Conservation (phyloP, 2,113 vertebrate species). For the Cyanistes caeruleus region DNA sequence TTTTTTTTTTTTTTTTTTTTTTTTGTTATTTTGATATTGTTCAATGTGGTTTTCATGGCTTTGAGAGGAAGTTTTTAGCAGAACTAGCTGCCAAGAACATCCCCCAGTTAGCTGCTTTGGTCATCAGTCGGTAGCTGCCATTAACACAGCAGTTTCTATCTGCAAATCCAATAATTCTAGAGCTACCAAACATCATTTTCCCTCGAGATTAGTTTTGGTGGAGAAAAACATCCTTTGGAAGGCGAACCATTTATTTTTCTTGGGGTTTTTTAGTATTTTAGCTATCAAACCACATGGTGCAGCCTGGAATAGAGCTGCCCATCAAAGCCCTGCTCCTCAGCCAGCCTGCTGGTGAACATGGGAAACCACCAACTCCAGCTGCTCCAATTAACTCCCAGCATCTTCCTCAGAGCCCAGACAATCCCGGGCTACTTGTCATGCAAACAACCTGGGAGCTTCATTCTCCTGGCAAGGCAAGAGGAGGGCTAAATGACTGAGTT, state of each 20-base stretch:
- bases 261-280: neutral
- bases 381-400: constrained; percentile 73
- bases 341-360: constrained; percentile 66
- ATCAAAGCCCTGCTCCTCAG: constrained; percentile 45
- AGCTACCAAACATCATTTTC: constrained; percentile 14
- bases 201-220: neutral
- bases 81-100: constrained; percentile 5
- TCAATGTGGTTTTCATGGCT: neutral
- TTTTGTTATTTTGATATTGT: neutral
- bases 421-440: constrained; percentile 80
- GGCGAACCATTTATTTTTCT: neutral
- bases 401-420: constrained; percentile 68
- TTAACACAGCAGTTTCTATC: neutral
- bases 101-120: neutral
- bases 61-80: neutral
- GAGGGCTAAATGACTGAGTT: constrained; percentile 77
- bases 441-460: constrained; percentile 79
- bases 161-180: constrained; percentile 30
- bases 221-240: constrained; percentile 35
- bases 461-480: constrained; percentile 66
- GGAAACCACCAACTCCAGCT: constrained; percentile 71
- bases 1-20: too few relatives aligned
- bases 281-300: constrained; percentile 45
- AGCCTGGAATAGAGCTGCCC: neutral
- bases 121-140: constrained; percentile 24